Evolutionary conservation across 1,140 invertebrate species (phyloP).

Genomic region (Nephila pilipes): DNA sequence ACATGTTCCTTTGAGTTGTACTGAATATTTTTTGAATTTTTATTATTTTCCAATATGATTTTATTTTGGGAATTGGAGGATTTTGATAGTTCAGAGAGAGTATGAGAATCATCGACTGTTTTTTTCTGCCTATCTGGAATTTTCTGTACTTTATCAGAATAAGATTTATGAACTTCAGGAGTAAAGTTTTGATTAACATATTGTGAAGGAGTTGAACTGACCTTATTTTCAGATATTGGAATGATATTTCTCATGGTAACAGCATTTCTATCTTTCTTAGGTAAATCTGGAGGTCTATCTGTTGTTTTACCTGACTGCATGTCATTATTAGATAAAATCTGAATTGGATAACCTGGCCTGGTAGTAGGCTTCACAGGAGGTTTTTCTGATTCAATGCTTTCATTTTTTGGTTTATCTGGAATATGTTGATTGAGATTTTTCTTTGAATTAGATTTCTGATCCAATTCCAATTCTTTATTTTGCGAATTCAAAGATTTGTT

Average conservation of each 20-base stretch:
- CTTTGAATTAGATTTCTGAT: not conserved
- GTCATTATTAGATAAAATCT: not conserved
- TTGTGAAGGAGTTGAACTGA: not conserved
- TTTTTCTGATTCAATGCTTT: not conserved
- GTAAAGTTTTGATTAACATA: not conserved
- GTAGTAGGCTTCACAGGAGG: not conserved
- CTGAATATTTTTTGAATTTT: slow-evolving; percentile 49
- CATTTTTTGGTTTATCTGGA: slow-evolving; percentile 6
- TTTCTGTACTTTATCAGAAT: not conserved
- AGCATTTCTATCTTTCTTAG: slow-evolving; percentile 57
- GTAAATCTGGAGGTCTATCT: slow-evolving; percentile 51
- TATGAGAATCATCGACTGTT: not conserved
- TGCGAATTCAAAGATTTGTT: slow-evolving; percentile 58
- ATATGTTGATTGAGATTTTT: not conserved
- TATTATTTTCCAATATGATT: slow-evolving; percentile 52
- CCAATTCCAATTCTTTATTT: slow-evolving; percentile 12
- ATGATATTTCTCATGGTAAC: slow-evolving; percentile 52
- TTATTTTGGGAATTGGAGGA: slow-evolving; percentile 11
- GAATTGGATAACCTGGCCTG: slow-evolving; percentile 66
- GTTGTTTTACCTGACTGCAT: not conserved
- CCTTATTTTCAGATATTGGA: slow-evolving; percentile 10
- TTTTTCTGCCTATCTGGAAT: not conserved
- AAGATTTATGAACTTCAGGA: not conserved
- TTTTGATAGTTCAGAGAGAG: not conserved
- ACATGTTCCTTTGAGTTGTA: not conserved